A percentile compares a stretch with the other conserved stretches of the same genome.
Evolutionary conservation across 1,140 invertebrate species (phyloP).

Genomic region (Drosophila tani): DNA sequence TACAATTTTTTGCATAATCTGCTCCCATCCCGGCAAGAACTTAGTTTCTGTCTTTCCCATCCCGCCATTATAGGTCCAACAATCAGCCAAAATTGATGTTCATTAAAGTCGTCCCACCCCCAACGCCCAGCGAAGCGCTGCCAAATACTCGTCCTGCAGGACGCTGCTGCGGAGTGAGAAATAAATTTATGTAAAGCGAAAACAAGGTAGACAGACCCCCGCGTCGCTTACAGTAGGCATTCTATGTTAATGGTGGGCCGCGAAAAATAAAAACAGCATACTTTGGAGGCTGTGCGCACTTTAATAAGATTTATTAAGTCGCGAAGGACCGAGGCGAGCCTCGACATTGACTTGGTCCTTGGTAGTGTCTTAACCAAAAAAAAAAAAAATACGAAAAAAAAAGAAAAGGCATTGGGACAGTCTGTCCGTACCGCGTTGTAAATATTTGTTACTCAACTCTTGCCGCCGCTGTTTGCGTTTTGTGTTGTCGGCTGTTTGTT

Average conservation of each 20-base stretch:
- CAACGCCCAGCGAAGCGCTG: neutral
- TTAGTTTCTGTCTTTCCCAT: slow-evolving; percentile 8
- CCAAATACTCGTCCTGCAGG: neutral
- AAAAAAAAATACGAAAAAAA: slow-evolving; percentile 33
- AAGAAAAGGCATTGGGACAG: slow-evolving; percentile 7
- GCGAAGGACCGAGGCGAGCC: slow-evolving; percentile 26
- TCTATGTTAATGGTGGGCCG: slow-evolving; percentile 3
- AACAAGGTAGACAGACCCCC: slow-evolving; percentile 50
- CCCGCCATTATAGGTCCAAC: slow-evolving; percentile 15
- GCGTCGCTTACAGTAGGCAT: slow-evolving; percentile 19
- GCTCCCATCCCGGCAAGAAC: slow-evolving; percentile 1
- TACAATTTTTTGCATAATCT: slow-evolving; percentile 34
- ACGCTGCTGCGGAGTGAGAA: slow-evolving; percentile 16
- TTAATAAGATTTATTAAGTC: slow-evolving; percentile 83
- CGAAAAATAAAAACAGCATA: slow-evolving; percentile 51
- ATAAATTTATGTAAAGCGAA: slow-evolving; percentile 67
- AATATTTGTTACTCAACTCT: slow-evolving; percentile 82
- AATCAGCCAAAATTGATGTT: slow-evolving; percentile 49
- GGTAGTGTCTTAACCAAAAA: slow-evolving; percentile 58
- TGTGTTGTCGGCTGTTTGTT: slow-evolving; percentile 68
- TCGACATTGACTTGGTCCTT: slow-evolving; percentile 62
- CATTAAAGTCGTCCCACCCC: slow-evolving; percentile 31
- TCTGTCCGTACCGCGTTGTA: slow-evolving; percentile 53
- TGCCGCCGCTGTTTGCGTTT: slow-evolving; percentile 70
- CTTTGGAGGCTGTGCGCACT: slow-evolving; percentile 71